Percentiles rank a stretch among this genome's conserved stretches.
These are phyloP conservation scores for Hemiscyllium ocellatum DNA, from an alignment of 2,113 vertebrate genomes.

Conservation along the genomic window DNA sequence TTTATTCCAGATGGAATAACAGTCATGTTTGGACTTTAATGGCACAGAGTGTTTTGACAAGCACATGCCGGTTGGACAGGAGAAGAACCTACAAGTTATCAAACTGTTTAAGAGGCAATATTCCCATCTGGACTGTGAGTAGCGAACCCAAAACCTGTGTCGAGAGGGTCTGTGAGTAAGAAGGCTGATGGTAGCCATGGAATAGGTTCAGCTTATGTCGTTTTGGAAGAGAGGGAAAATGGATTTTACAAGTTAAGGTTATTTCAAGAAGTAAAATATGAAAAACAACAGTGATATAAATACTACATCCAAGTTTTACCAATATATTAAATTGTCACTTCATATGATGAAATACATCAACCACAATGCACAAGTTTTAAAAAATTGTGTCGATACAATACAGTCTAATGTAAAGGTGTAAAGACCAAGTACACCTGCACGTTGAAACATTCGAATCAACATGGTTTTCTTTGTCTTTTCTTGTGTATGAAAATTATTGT, in stretches of 20 bases:
- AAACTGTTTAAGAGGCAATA: too few relatives aligned
- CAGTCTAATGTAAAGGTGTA: background rate
- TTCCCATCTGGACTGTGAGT: background rate
- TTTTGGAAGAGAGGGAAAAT: background rate
- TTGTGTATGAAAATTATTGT: constrained; percentile 58
- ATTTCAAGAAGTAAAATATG: background rate
- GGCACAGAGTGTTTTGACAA: too few relatives aligned
- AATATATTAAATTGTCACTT: constrained; percentile 28
- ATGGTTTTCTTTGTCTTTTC: constrained; percentile 61
- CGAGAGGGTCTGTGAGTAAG: background rate
- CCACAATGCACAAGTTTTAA: background rate
- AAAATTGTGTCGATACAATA: background rate
- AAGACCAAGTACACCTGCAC: too few relatives aligned
- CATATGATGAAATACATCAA: background rate
- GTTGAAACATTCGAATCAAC: background rate
- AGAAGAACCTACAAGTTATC: too few relatives aligned
- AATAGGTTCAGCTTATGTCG: background rate
- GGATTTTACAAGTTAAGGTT: background rate
- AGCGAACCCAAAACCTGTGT: background rate
- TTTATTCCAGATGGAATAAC: too few relatives aligned
- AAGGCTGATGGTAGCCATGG: background rate
- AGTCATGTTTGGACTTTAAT: too few relatives aligned
- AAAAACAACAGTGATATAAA: background rate
- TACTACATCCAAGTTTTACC: background rate
- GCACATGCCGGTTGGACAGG: too few relatives aligned